phyloP scores from a whole-genome alignment of 2,888 invertebrate genomes.

The Stramonita haemastoma region DNA sequence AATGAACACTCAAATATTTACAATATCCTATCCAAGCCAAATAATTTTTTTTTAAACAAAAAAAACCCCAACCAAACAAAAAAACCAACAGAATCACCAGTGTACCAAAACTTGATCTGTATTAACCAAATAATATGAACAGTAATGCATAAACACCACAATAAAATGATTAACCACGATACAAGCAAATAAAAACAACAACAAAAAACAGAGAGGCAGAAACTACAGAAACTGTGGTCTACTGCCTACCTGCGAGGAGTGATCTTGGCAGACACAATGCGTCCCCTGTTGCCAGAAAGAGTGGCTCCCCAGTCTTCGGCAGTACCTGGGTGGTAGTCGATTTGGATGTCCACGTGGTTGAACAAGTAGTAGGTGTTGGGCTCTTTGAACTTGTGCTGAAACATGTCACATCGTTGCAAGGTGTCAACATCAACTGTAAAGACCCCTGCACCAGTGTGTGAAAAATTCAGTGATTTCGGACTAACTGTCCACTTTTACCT shows the following conservation, averaged over 20 bases:
- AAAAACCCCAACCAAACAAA: too few species aligned
- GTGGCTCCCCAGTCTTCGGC: conserved; percentile 95
- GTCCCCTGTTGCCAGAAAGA: conserved; percentile 86
- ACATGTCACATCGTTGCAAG: not conserved
- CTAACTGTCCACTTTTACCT: too few species aligned
- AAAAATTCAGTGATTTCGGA: too few species aligned
- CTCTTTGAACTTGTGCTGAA: conserved; percentile 54
- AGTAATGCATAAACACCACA: not conserved
- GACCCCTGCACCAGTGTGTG: too few species aligned
- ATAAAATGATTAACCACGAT: not conserved
- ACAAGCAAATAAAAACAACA: not conserved
- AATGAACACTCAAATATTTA: too few species aligned
- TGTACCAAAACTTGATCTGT: too few species aligned
- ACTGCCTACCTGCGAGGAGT: conserved; percentile 77
- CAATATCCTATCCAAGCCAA: too few species aligned
- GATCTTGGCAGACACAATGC: conserved; percentile 85
- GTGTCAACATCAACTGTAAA: too few species aligned
- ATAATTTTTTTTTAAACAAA: too few species aligned
- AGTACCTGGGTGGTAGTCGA: conserved; percentile 91
- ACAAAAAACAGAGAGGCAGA: not conserved
- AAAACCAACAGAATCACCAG: too few species aligned
- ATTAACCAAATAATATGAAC: too few species aligned
- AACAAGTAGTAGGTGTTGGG: conserved; percentile 92
- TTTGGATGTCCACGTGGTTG: conserved; percentile 96
- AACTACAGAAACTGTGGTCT: not conserved